Percentiles rank a stretch among this genome's conserved stretches.
Evolutionary conservation across 23 tunicate genomes (phyloP).

Genomic region (Ciona savignyi): DNA sequence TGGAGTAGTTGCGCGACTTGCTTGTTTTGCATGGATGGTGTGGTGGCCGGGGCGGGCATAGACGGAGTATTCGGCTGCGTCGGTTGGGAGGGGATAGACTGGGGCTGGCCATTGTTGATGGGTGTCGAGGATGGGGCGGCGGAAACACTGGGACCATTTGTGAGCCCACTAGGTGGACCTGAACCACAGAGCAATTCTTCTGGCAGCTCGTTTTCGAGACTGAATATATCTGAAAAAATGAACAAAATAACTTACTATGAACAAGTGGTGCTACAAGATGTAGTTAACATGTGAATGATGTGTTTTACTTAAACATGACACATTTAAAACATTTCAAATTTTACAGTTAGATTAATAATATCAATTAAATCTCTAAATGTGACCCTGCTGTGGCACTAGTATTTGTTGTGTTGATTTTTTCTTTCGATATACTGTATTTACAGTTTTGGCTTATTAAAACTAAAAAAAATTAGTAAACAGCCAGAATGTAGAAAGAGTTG

Average conservation of each 20-base stretch:
- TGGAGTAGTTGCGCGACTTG: constrained; percentile 63
- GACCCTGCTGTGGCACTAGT: no score
- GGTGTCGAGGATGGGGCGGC: constrained; percentile 5
- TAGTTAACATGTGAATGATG: background rate
- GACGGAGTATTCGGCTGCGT: constrained; percentile 11
- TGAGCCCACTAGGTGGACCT: constrained; percentile 41
- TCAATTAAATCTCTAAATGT: no score
- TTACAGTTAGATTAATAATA: no score
- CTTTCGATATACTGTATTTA: no score
- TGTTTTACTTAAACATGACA: no score
- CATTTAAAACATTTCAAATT: no score
- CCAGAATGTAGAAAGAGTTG: constrained; percentile 4
- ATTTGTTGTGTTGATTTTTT: no score
- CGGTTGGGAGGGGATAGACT: constrained; percentile 9
- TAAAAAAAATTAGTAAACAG: background rate
- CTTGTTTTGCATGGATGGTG: constrained; percentile 17
- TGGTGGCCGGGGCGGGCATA: constrained; percentile 46
- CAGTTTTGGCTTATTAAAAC: no score
- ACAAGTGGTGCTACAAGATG: background rate
- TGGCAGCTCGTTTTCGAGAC: constrained; percentile 66
- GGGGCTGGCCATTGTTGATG: constrained; percentile 23
- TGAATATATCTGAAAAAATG: constrained; percentile 42
- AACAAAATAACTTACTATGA: background rate
- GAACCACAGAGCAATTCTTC: constrained; percentile 61
- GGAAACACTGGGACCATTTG: constrained; percentile 7